A percentile compares a stretch with the other conserved stretches of the same genome.
These are phyloP conservation scores for Garra rufa DNA, from an alignment of 2,113 vertebrate genomes.

Conservation along the genomic window DNA sequence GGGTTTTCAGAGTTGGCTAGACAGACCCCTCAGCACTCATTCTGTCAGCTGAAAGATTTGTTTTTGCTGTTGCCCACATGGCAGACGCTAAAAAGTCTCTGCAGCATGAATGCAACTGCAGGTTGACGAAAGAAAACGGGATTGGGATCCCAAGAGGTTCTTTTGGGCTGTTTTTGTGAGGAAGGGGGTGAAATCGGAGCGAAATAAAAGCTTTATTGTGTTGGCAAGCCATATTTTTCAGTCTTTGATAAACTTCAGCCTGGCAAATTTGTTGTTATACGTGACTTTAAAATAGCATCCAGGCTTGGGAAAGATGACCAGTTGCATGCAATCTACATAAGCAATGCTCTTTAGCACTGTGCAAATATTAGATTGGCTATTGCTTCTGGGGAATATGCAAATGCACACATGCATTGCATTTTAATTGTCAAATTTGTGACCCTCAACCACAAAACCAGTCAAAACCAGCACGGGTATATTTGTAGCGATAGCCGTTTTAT, in stretches of 20 bases:
- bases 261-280: neutral
- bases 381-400: neutral
- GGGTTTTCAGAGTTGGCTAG: slow-evolving; percentile 39
- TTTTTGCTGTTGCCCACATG: slow-evolving; percentile 32
- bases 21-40: slow-evolving; percentile 40
- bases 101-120: slow-evolving; percentile 10
- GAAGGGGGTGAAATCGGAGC: slow-evolving; percentile 13
- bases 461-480: no score
- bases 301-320: neutral
- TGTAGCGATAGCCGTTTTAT: no score
- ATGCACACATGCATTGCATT: neutral
- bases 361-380: neutral
- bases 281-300: neutral
- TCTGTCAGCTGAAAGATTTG: slow-evolving; percentile 48
- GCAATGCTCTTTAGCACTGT: neutral
- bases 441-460: no score
- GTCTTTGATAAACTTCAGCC: slow-evolving; percentile 15
- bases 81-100: neutral
- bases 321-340: neutral
- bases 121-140: neutral
- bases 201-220: slow-evolving; percentile 21
- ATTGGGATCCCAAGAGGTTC: neutral
- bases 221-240: neutral
- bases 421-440: neutral
- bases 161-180: slow-evolving; percentile 15